Evolutionary conservation across 2,797 vertebrate genomes (phyloP), one percentile per base, ranked within the genome.

Genomic region (Macrochelys suwanniensis): DNA sequence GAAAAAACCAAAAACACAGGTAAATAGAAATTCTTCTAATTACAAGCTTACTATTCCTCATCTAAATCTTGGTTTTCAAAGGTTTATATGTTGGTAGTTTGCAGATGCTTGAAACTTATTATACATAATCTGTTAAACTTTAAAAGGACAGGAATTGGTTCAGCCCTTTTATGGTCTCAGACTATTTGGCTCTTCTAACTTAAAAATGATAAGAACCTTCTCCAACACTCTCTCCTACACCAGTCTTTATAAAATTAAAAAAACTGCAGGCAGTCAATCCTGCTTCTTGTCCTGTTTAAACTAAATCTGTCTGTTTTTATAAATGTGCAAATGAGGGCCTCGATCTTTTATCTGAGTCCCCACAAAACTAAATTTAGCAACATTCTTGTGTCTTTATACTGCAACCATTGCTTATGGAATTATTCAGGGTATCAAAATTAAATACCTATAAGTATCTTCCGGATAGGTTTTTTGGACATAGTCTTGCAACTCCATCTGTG

Each of bases 401-500:
- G 85, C 89, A 92, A 83, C 85, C 90, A 78, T 0, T 5, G 90
- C 82, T 89, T 93, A 95, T 74, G 93, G 47, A 49, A 87, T 96
- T 89, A 92, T 82, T 96, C 90, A 93, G 92, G 79, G 88, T 92
- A 94, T 2, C 95, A 79, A 97, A 74, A 95, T 94, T 96, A 97
- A 95, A 94, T 98, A 99, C 99, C 99, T 99, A 98, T 99, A 99
- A 12, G 99, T 99, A 97, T 99, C 99, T 90, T 99, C 99, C 11
- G 99, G 99, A 97, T 99, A 99, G 3, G 99, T 99, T 98, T 99
- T 99, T 98, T 99, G 99, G 80, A 99, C 99, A 56, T 99, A 99
- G 98, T 99, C 99, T 98, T 99, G 99, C 93, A 99, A 98, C 97
- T 99, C 99, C 99, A 99, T 99, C 98, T 99, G 98, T 33, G 99